Conservation (phyloP, 2,888 invertebrate genomes). For the Leptarthrus brevirostris region DNA sequence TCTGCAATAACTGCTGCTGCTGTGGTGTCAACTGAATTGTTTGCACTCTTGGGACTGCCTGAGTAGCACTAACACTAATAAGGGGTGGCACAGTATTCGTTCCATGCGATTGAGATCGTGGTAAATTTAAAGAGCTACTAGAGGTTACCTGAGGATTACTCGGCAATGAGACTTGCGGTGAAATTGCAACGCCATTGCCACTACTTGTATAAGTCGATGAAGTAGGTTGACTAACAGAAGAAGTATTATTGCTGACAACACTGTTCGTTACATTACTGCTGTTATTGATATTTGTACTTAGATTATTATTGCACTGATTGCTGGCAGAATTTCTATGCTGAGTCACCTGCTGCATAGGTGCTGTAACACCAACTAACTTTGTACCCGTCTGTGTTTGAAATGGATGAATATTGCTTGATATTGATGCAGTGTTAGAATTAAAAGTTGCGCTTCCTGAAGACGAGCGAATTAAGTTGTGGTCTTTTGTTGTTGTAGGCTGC, state of each 20-base stretch:
- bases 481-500: conserved; percentile 60
- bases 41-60: conserved; percentile 73
- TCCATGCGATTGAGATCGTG: conserved; percentile 51
- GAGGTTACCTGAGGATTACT: not conserved
- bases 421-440: conserved; percentile 49
- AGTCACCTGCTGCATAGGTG: conserved; percentile 64
- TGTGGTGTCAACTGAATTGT: conserved; percentile 80
- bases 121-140: conserved; percentile 15
- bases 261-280: conserved; percentile 8
- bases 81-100: conserved; percentile 57
- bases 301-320: conserved; percentile 50
- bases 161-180: conserved; percentile 22
- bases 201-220: not conserved
- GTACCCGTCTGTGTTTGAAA: conserved; percentile 61
- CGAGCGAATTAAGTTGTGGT: conserved; percentile 31
- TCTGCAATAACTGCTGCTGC: conserved; percentile 76
- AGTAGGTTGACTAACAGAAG: not conserved
- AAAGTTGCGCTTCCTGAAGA: not conserved
- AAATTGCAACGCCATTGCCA: not conserved
- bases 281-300: conserved; percentile 51
- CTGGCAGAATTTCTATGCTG: conserved; percentile 20
- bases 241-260: not conserved
- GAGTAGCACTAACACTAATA: conserved; percentile 58
- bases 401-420: conserved; percentile 57
- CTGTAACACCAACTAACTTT: conserved; percentile 65